Evolutionary conservation across 2,113 vertebrate species (phyloP).

Genomic region (Leucoraja erinaceus): DNA sequence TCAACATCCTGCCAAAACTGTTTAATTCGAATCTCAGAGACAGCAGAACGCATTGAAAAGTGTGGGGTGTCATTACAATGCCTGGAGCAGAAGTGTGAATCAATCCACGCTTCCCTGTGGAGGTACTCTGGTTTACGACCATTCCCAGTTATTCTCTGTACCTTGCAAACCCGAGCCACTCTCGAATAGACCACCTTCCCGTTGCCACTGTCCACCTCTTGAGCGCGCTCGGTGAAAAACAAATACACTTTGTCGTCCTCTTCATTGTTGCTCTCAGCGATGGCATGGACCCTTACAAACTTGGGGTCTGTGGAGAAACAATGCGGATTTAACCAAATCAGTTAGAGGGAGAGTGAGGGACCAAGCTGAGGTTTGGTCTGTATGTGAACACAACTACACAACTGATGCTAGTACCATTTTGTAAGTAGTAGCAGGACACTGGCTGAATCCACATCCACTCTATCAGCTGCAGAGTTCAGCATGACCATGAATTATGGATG

Average conservation of each 20-base stretch:
- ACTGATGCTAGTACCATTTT: not conserved
- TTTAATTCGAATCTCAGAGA: not conserved
- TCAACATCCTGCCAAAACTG: not conserved
- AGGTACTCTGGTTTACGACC: not conserved
- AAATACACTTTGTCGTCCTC: constrained; percentile 72
- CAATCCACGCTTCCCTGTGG: not conserved
- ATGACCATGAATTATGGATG: not conserved
- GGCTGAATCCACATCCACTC: not conserved
- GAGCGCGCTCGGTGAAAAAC: constrained; percentile 70
- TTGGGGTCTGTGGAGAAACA: constrained; percentile 56
- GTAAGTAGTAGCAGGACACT: not conserved
- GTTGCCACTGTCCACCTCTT: constrained; percentile 62
- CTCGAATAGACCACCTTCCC: constrained; percentile 68
- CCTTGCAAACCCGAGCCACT: constrained; percentile 70
- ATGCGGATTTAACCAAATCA: not conserved
- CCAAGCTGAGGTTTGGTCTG: not conserved
- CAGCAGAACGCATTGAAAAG: not conserved
- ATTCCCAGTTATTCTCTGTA: constrained; percentile 41
- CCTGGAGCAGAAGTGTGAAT: not conserved
- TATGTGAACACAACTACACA: not conserved
- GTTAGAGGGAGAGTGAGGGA: not conserved
- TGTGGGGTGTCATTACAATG: not conserved
- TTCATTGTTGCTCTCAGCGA: constrained; percentile 70
- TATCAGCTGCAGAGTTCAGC: not conserved
- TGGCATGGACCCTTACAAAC: constrained; percentile 64